phyloP scores from a whole-genome alignment of 2,113 vertebrate species.

The Hypanus sabinus region DNA sequence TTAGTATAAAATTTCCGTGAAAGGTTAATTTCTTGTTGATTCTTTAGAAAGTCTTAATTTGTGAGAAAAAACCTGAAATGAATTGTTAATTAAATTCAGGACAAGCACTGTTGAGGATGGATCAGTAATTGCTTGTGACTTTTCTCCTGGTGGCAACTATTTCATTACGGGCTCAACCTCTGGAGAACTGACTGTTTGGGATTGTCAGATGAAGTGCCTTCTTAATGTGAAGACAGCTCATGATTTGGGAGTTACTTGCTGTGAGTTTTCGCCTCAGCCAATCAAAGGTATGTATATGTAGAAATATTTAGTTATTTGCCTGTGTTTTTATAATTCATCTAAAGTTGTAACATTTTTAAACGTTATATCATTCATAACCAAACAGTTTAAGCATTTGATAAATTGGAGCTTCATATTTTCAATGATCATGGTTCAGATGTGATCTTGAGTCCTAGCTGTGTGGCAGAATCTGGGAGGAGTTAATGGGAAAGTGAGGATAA shows the following conservation, averaged over 20 bases:
- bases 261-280: slow-evolving; percentile 63
- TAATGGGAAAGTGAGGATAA: no score
- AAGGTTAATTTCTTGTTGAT: neutral
- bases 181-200: slow-evolving; percentile 77
- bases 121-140: slow-evolving; percentile 80
- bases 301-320: neutral
- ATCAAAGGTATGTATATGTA: slow-evolving; percentile 58
- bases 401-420: no score
- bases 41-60: neutral
- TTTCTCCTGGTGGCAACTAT: slow-evolving; percentile 65
- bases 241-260: slow-evolving; percentile 84
- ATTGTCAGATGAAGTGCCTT: slow-evolving; percentile 64
- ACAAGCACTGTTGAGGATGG: slow-evolving; percentile 70
- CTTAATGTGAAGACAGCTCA: slow-evolving; percentile 75
- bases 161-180: slow-evolving; percentile 82
- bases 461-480: no score
- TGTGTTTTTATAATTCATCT: no score
- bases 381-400: neutral
- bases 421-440: no score
- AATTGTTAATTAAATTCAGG: slow-evolving; percentile 52
- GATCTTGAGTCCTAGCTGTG: no score
- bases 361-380: neutral
- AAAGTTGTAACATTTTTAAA: neutral
- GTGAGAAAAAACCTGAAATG: neutral
- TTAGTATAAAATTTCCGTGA: neutral